A percentile compares a stretch with the other conserved stretches of the same genome.
Conservation (phyloP, 2,888 invertebrate genomes). For the Automeris io region DNA sequence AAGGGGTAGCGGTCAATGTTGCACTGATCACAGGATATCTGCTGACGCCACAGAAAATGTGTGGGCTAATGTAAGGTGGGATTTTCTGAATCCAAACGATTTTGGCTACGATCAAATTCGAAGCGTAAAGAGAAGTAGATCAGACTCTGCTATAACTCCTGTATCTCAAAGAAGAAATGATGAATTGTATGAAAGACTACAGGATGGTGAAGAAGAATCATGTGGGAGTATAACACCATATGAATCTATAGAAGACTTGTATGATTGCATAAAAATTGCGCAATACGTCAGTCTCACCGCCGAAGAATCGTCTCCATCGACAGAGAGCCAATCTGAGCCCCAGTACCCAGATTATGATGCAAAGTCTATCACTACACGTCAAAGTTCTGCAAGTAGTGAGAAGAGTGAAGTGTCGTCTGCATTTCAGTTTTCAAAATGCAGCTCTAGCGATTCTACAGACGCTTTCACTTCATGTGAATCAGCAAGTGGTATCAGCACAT, state of each 20-base stretch:
- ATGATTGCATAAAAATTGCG: constrained; percentile 70
- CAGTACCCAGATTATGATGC: constrained; percentile 64
- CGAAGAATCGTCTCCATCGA: constrained; percentile 63
- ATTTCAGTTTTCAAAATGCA: constrained; percentile 71
- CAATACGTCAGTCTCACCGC: constrained; percentile 53
- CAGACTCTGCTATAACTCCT: constrained; percentile 66
- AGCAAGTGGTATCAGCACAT: constrained; percentile 62
- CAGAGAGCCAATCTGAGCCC: constrained; percentile 62
- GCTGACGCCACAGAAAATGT: constrained; percentile 65
- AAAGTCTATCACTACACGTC: constrained; percentile 56
- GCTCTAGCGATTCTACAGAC: constrained; percentile 65
- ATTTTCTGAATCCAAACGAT: constrained; percentile 65
- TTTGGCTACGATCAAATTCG: constrained; percentile 66
- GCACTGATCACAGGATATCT: constrained; percentile 66
- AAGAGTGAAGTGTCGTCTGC: constrained; percentile 69
- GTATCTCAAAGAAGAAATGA: constrained; percentile 52
- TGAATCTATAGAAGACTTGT: constrained; percentile 70
- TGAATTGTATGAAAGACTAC: constrained; percentile 62
- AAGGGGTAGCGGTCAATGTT: constrained; percentile 59
- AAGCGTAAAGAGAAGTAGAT: constrained; percentile 62
- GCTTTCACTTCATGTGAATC: constrained; percentile 69
- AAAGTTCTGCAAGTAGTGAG: constrained; percentile 67
- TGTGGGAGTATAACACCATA: constrained; percentile 69
- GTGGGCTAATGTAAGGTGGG: constrained; percentile 69
- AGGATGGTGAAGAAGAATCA: constrained; percentile 55